Evolutionary conservation across 2,797 vertebrate genomes (phyloP), one percentile per base, ranked within the genome.

Genomic region (Salmo trutta): DNA sequence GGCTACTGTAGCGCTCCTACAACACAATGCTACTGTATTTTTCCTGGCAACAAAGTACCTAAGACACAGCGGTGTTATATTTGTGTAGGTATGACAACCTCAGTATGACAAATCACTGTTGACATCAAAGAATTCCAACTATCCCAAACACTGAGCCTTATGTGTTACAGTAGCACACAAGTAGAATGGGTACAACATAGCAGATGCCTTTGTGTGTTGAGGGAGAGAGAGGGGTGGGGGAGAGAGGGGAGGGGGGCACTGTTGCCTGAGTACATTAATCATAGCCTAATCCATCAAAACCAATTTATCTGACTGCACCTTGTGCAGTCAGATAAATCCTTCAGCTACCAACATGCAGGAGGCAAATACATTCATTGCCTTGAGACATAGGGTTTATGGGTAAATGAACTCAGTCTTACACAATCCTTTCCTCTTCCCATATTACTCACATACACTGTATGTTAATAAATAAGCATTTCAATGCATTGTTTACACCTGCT

Each of bases 61-160:
- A 24, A 27, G 10, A 29, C 56, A 33, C 12, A 19, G 14, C 24
- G 19, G 59, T 41, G 65, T 69, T 67, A 67, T 73, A 67, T 73
- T 78, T 74, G 41, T 66, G 59, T 75, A 73, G 33, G 70, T 53
- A 73, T 68, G 66, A 75, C 56, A 69, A 76, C 64, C 75, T 76
- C 77, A 77, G 47, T 62, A 73, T 77, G 77, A 73, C 68, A 79
- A 81, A 82, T 81, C 52, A 67, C 84, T 62, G 41, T 72, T 78
- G 74, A 83, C 77, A 81, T 77, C 78, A 79, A 76, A 81, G 64
- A 74, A 78, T 82, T 76, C 81, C 78, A 80, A 76, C 31, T 33
- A 68, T 79, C 73, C 59, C 59, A 24, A 21, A 64, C 59, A 64
- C 59, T 78, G 66, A 24, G 54, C 33, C 67, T 29, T 47, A 47